These are phyloP conservation scores for Tupaia tana DNA, from an alignment of 2,113 vertebrate species.

Conservation along the genomic window DNA sequence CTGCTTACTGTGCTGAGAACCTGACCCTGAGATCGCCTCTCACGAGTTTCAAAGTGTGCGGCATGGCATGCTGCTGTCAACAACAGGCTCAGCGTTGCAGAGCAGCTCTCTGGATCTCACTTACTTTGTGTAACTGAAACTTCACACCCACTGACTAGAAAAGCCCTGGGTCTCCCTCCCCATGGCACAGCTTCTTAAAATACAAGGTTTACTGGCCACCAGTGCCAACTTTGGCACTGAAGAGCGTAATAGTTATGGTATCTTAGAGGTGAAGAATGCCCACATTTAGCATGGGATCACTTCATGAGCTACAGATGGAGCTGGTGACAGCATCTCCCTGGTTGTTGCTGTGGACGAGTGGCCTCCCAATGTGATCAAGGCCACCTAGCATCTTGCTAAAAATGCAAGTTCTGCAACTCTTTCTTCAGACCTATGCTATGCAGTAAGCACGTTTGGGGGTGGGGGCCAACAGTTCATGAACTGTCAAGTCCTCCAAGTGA, in stretches of 20 bases:
- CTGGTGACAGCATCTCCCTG: not conserved
- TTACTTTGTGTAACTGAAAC: not conserved
- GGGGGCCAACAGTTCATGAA: rapidly evolving
- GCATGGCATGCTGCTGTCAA: too few relatives aligned
- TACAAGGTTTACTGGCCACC: not conserved
- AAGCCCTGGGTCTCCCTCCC: not conserved
- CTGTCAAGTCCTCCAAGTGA: not conserved
- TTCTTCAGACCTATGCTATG: rapidly evolving
- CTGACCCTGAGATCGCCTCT: not conserved
- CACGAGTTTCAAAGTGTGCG: not conserved
- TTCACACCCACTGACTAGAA: too few relatives aligned
- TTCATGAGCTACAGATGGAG: not conserved
- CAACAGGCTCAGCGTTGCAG: rapidly evolving
- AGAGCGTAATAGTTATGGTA: not conserved
- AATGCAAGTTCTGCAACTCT: not conserved
- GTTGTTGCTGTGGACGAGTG: too few relatives aligned
- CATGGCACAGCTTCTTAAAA: not conserved
- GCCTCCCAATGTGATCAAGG: not conserved
- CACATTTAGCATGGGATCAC: not conserved
- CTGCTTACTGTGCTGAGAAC: not conserved
- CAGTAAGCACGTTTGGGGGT: not conserved
- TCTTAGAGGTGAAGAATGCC: not conserved
- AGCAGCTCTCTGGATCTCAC: not conserved
- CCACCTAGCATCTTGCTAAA: not conserved
- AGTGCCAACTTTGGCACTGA: not conserved